A percentile compares a stretch with the other conserved stretches of the same genome.
Conservation (phyloP, 1,140 invertebrate species). For the Papilio helenus region DNA sequence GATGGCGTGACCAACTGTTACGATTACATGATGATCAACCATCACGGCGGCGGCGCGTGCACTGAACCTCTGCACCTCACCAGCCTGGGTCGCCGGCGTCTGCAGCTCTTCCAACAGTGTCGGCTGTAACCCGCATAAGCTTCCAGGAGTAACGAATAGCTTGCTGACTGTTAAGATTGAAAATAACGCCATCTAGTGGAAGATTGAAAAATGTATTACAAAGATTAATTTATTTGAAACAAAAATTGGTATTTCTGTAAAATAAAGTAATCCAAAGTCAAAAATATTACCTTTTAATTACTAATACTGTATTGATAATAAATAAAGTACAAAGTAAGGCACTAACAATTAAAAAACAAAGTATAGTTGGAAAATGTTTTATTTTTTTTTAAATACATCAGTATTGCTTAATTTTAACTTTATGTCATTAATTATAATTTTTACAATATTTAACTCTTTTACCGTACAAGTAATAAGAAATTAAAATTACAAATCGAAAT, state of each 20-base stretch:
- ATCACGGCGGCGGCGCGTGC: conserved; percentile 83
- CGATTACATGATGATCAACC: conserved; percentile 86
- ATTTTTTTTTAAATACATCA: neutral
- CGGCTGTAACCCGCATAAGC: conserved; percentile 49
- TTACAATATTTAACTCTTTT: neutral
- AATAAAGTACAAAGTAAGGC: neutral
- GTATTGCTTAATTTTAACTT: neutral
- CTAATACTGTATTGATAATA: too few species aligned
- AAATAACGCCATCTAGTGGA: neutral
- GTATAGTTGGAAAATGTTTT: neutral
- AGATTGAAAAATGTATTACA: neutral
- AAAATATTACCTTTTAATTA: too few species aligned
- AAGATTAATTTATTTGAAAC: neutral
- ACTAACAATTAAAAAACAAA: neutral
- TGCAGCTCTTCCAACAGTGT: conserved; percentile 61
- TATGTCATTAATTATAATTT: neutral
- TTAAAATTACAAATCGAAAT: neutral
- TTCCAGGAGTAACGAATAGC: neutral
- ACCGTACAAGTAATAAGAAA: neutral
- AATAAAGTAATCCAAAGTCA: too few species aligned
- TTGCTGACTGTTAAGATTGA: neutral
- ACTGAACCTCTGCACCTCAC: conserved; percentile 59
- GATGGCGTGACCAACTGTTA: conserved; percentile 85
- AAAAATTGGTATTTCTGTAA: too few species aligned
- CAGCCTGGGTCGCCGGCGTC: conserved; percentile 50